These are phyloP conservation scores for Parazoanthus atlanticus DNA, from an alignment of 92 coral and sea anemone genomes.

Conservation along the genomic window DNA sequence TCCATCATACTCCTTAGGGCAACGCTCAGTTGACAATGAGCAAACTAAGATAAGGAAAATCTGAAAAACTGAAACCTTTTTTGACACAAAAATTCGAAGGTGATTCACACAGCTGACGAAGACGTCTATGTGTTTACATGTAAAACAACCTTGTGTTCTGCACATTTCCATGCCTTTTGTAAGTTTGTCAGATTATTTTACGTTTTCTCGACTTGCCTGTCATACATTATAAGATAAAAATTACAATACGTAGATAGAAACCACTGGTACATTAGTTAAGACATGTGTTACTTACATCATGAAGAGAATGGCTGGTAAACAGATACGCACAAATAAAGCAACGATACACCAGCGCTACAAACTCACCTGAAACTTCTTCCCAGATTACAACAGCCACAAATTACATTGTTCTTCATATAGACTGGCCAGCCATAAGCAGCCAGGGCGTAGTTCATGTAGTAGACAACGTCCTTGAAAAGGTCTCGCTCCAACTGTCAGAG, in stretches of 20 bases:
- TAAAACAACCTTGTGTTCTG: background rate
- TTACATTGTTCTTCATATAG: conserved; percentile 83
- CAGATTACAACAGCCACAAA: conserved; percentile 86
- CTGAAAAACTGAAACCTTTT: too few relatives aligned
- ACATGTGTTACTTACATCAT: too few relatives aligned
- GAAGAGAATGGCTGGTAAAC: background rate
- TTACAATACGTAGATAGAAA: background rate
- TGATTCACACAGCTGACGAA: background rate
- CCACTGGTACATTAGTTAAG: too few relatives aligned
- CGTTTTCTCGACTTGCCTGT: background rate
- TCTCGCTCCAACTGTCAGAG: conserved; percentile 66
- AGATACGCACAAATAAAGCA: background rate
- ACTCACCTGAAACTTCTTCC: conserved; percentile 78
- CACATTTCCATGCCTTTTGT: background rate
- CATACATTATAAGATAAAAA: background rate
- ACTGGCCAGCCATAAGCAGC: conserved; percentile 99
- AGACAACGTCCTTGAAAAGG: conserved; percentile 84
- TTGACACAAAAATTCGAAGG: background rate
- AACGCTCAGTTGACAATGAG: too few relatives aligned
- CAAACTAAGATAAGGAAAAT: too few relatives aligned
- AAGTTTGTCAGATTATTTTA: background rate
- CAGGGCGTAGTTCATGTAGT: conserved; percentile 95
- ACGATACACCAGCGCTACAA: background rate
- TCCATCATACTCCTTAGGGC: too few relatives aligned
- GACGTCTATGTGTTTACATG: too few relatives aligned